Percentiles rank a stretch among this genome's conserved stretches.
phyloP scores from a whole-genome alignment of 2,888 invertebrate species.

The Cerastoderma edule region DNA sequence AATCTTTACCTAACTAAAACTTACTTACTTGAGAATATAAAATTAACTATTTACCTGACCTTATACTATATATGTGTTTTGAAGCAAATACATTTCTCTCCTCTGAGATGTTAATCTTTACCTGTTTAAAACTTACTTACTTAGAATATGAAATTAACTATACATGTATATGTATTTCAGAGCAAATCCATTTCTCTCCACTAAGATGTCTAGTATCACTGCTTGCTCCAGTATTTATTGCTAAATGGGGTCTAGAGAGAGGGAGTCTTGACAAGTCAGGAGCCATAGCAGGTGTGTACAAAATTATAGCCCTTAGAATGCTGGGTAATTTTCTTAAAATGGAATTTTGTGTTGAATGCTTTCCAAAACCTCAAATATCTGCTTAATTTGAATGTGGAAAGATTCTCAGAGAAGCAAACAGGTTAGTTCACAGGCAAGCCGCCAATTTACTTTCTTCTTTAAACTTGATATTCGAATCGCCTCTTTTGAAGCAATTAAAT shows the following conservation, averaged over 20 bases:
- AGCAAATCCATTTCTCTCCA: constrained; percentile 77
- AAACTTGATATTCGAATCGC: no score
- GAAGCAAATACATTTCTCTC: background rate
- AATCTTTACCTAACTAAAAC: no score
- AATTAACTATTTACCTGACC: no score
- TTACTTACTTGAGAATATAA: no score
- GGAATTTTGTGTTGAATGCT: background rate
- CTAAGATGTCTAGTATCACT: constrained; percentile 87
- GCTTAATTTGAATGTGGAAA: no score
- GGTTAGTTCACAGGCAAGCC: no score
- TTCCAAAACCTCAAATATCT: no score
- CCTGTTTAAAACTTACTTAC: background rate
- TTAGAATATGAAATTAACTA: background rate
- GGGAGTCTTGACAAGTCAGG: constrained; percentile 90
- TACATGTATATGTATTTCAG: constrained; percentile 51
- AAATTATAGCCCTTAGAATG: background rate
- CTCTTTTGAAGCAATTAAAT: background rate
- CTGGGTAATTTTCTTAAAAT: background rate
- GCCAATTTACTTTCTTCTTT: no score
- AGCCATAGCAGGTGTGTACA: constrained; percentile 86
- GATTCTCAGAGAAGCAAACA: no score
- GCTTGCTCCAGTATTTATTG: constrained; percentile 88
- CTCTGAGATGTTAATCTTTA: background rate
- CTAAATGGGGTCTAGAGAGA: constrained; percentile 88
- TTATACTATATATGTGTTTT: no score